Percentiles rank a stretch among this genome's conserved stretches.
phyloP scores from a whole-genome alignment of 2,113 vertebrate genomes.

The Aspiorhynchus laticeps region DNA sequence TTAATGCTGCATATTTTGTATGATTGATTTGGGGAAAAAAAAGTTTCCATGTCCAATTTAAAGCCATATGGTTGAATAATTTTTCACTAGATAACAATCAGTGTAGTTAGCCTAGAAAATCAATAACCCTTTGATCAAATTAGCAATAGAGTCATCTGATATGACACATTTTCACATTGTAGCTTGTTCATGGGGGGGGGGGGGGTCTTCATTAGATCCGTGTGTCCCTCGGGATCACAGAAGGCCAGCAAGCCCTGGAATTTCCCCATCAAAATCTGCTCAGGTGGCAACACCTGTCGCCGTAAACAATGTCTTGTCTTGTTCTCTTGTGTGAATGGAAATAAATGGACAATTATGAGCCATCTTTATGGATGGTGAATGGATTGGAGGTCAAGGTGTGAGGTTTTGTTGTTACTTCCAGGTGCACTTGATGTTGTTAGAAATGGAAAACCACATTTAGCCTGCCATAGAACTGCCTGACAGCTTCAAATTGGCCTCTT shows the following conservation, averaged over 20 bases:
- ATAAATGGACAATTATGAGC: too few species aligned
- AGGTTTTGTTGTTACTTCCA: conserved; percentile 15
- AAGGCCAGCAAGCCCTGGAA: conserved; percentile 5
- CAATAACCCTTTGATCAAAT: conserved; percentile 35
- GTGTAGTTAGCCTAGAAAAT: background rate
- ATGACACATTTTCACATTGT: conserved; percentile 28
- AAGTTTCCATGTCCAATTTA: too few species aligned
- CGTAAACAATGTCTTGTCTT: conserved; percentile 33
- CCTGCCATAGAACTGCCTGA: background rate
- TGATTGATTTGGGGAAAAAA: too few species aligned
- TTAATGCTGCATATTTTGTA: too few species aligned
- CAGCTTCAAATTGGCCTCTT: background rate
- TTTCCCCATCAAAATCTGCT: conserved; percentile 1
- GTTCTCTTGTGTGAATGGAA: background rate
- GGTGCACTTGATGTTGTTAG: conserved; percentile 4
- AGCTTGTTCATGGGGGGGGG: conserved; percentile 16
- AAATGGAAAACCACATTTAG: background rate
- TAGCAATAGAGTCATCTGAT: conserved; percentile 27
- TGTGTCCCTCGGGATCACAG: conserved; percentile 4
- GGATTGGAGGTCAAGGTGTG: conserved; percentile 18
- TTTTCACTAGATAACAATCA: too few species aligned
- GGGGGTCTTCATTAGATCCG: conserved; percentile 11
- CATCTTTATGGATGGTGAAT: conserved; percentile 52
- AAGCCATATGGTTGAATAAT: too few species aligned
- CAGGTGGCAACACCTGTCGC: conserved; percentile 38